phyloP scores from a whole-genome alignment of 53 echinoderm and acorn worm species.

The Hippasteria phrygiana region DNA sequence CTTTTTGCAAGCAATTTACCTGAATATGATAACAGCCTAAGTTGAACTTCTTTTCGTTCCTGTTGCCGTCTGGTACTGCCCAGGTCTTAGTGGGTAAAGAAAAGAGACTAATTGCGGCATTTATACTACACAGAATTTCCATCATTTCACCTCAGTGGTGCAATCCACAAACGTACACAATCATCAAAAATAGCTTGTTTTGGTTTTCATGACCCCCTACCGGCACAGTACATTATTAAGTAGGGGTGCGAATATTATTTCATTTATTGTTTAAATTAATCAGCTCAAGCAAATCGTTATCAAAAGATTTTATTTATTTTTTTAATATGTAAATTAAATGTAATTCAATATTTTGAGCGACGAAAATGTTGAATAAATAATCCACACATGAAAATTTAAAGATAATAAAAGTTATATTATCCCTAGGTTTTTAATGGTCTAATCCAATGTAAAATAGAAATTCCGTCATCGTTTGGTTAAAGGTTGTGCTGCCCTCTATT shows the following conservation, averaged over 20 bases:
- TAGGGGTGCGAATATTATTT: not conserved
- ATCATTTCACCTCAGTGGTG: conserved; percentile 30
- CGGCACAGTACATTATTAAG: not conserved
- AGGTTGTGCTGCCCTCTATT: conserved; percentile 26
- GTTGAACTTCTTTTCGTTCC: not conserved
- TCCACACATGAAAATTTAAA: too few species aligned
- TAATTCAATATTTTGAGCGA: too few species aligned
- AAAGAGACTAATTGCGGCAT: not conserved
- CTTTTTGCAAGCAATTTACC: not conserved
- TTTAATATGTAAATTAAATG: too few species aligned
- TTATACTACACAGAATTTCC: not conserved
- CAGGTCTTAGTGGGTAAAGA: not conserved
- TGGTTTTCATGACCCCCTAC: conserved; percentile 33
- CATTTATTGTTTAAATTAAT: too few species aligned
- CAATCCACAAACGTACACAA: too few species aligned
- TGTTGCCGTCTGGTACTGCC: not conserved
- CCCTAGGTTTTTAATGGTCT: not conserved
- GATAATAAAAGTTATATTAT: too few species aligned
- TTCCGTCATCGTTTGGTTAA: not conserved
- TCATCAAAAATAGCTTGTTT: conserved; percentile 17
- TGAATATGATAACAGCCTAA: not conserved
- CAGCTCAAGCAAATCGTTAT: too few species aligned
- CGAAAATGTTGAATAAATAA: too few species aligned
- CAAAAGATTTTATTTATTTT: too few species aligned
- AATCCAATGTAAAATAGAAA: conserved; percentile 11